phyloP scores from a whole-genome alignment of 1,140 invertebrate species.

The Hyles vespertilio region DNA sequence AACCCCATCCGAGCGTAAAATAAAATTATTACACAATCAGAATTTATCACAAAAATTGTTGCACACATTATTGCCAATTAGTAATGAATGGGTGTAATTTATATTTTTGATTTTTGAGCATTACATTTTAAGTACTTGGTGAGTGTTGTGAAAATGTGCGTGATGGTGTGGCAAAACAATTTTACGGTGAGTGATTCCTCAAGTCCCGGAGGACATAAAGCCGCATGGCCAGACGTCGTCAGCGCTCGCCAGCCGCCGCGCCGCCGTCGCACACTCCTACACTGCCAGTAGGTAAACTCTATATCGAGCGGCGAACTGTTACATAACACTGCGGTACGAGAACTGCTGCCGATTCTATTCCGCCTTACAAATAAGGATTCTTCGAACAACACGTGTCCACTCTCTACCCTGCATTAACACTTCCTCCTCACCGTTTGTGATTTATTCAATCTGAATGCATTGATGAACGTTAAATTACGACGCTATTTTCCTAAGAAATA shows the following conservation, averaged over 20 bases:
- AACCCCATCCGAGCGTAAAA: too few species aligned
- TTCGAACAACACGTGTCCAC: too few species aligned
- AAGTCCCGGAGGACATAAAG: conserved; percentile 27
- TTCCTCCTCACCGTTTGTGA: too few species aligned
- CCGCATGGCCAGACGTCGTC: conserved; percentile 32
- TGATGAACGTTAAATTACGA: too few species aligned
- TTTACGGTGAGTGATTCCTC: conserved; percentile 31
- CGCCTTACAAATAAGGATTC: conserved; percentile 23
- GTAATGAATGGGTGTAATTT: too few species aligned
- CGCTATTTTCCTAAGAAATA: too few species aligned
- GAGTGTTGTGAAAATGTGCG: conserved; percentile 8
- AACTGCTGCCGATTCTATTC: conserved; percentile 33
- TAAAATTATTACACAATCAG: too few species aligned
- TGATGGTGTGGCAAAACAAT: conserved; percentile 26
- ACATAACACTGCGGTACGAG: conserved; percentile 63
- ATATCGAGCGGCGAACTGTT: conserved; percentile 54
- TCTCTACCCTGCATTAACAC: too few species aligned
- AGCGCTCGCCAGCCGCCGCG: conserved; percentile 32
- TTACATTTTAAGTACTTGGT: not conserved
- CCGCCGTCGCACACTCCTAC: conserved; percentile 30
- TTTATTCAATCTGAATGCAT: too few species aligned
- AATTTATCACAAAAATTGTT: too few species aligned
- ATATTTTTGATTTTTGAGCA: too few species aligned
- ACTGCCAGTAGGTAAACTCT: conserved; percentile 23
- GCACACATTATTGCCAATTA: too few species aligned